These are phyloP conservation scores for Ctenopoma multispine DNA, from an alignment of 2,797 vertebrate species.

Conservation along the genomic window DNA sequence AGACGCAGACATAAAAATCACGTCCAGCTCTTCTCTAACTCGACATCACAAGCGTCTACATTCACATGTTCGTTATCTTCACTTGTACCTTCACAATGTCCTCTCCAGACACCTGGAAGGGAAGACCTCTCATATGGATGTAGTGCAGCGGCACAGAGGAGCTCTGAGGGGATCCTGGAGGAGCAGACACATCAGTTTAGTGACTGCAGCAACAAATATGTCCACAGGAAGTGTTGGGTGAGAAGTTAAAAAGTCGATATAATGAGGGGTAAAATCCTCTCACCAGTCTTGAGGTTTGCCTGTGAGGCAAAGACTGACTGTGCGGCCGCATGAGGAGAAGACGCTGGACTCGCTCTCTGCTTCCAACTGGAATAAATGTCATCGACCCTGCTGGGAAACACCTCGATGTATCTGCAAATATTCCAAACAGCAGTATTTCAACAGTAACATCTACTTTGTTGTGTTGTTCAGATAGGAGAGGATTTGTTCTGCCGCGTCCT, in stretches of 20 bases:
- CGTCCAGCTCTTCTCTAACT: not conserved
- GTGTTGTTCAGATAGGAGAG: not conserved
- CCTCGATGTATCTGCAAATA: conserved; percentile 90
- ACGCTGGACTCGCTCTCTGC: not conserved
- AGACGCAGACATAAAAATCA: not conserved
- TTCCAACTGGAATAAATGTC: conserved; percentile 69
- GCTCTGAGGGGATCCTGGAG: conserved; percentile 16
- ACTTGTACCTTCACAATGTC: conserved; percentile 87
- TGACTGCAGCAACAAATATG: too few species aligned
- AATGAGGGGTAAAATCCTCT: not conserved
- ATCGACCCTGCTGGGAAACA: conserved; percentile 87
- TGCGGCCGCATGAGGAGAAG: too few species aligned
- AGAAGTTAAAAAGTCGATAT: too few species aligned
- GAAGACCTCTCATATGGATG: conserved; percentile 91
- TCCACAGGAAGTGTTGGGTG: too few species aligned
- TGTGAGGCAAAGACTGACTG: not conserved
- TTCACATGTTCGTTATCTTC: not conserved
- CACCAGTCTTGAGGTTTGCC: conserved; percentile 22
- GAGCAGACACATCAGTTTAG: not conserved
- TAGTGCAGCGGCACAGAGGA: conserved; percentile 44
- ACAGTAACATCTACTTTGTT: not conserved
- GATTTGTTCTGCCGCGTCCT: not conserved
- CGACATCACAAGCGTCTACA: not conserved
- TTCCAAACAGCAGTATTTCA: not conserved
- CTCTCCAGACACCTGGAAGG: conserved; percentile 84